Base-by-base conservation (phyloP, 2,888 invertebrate genomes). In the Cryptocephalus primarius region DNA sequence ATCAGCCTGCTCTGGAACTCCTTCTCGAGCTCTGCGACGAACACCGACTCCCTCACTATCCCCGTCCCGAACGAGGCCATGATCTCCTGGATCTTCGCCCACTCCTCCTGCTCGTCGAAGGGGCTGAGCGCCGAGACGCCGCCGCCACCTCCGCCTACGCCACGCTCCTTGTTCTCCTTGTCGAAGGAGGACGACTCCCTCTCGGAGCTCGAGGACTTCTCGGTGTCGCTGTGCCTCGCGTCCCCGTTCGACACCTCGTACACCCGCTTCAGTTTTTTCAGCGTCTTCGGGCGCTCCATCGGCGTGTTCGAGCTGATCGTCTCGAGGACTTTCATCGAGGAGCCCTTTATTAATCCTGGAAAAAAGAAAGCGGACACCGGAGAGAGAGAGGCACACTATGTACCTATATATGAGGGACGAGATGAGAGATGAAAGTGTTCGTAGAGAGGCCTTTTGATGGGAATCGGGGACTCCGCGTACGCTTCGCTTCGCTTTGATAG, bases 11-110 rank as follows among this genome's bases (percentile, higher is more conserved):
- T 78, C 51, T 86, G 85, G 65, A 87, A 86, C 71, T 87, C 87
- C 61, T 84, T 83, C 63, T 87, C 86, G 50, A 87, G 69, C 61
- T 87, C 87, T 4, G 81, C 81, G 41, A 86, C 85, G 68, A 86
- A 85, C 12, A 86, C 84, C 0, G 84, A 85, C 64, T 85, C 85
- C 13, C 84, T 70, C 10, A 88, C 82, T 33, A 88, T 77, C 47
- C 86, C 87, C 54, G 86, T 88, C 50, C 93, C 92, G 64, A 95
- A 90, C 1, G 91, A 89, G 39, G 91, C 91, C 85, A 95, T 89
- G 61, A 94, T 94, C 72, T 93, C 91, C 42, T 90, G 89, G 61
- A 95, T 93, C 73, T 93, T 90, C 22, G 90, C 90, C 90, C 95
- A 94, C 73, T 95, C 94, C 72, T 92, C 91, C 72, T 88, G 83